Evolutionary conservation across 2,797 vertebrate genomes (phyloP), one percentile per base, ranked within the genome.

Genomic region (Takifugu rubripes): DNA sequence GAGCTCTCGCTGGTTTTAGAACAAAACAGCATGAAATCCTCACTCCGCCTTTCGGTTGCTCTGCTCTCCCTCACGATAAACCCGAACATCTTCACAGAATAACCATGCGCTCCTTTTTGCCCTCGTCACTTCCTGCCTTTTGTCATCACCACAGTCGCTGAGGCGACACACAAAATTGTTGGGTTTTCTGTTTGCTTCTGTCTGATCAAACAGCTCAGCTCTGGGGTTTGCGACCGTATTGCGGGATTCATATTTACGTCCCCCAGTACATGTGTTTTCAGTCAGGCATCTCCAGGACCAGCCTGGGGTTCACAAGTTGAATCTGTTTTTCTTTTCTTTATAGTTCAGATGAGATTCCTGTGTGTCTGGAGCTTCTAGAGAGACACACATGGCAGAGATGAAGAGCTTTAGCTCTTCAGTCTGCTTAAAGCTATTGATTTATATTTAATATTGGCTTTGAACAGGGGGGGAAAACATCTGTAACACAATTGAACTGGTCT

Each of bases 1-100:
- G 54, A 60, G 55, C 26, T 59, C 11, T 45, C 25, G 61, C 47
- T 49, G 52, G 49, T 68, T 70, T 73, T 58, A 64, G 53, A 55
- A 14, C 68, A 59, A 58, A 9, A 59, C 29, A 9, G 47, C 66
- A 78, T 84, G 66, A 83, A 84, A 87, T 88, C 86, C 88, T 86
- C 77, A 83, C 61, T 1, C 55, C 15, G 54, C 47, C 42, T 71
- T 68, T 67, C 61, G 74, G 70, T 76, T 72, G 64, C 51, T 61
- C 53, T n/a, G 59, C 60, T 63, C 56, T 75, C 25, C 7, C 66
- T 62, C 47, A 21, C 24, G 50, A 54, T 27, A 8, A 54, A 44
- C 70, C 59, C 54, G 46, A 49, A 25, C 70, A 65, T 40, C 11
- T 14, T 40, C 12, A 40, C 27, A 12, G 14, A 40, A 40, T 14